phyloP scores from a whole-genome alignment of 1,140 invertebrate genomes.

The Acyrthosiphon pisum region DNA sequence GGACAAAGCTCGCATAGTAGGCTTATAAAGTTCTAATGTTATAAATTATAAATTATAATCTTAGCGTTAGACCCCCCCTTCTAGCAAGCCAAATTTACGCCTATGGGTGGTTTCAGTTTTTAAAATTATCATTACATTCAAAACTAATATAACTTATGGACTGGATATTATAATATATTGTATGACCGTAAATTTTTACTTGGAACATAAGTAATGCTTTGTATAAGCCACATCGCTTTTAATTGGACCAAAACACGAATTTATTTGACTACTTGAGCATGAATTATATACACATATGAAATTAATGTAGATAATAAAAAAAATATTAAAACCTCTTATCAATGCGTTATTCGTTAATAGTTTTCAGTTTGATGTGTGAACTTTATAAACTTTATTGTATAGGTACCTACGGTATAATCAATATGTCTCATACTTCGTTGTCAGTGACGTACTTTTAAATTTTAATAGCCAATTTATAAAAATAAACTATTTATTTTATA shows the following conservation, averaged over 20 bases:
- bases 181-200: not conserved
- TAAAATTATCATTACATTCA: no score
- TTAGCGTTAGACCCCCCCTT: no score
- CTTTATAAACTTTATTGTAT: not conserved
- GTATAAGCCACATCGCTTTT: not conserved
- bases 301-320: not conserved
- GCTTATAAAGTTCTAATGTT: no score
- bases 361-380: not conserved
- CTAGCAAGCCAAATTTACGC: no score
- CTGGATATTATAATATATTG: not conserved
- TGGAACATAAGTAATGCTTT: not conserved
- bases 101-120: no score
- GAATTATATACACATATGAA: not conserved
- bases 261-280: not conserved
- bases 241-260: not conserved
- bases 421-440: no score
- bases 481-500: not conserved
- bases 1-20: no score
- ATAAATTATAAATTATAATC: no score
- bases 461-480: not conserved
- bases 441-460: not conserved
- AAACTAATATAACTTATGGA: no score
- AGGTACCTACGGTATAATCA: not conserved
- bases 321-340: not conserved
- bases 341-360: not conserved